A percentile compares a stretch with the other conserved stretches of the same genome.
Conservation (phyloP, 2,797 vertebrate genomes). For the Podargus strigoides region DNA sequence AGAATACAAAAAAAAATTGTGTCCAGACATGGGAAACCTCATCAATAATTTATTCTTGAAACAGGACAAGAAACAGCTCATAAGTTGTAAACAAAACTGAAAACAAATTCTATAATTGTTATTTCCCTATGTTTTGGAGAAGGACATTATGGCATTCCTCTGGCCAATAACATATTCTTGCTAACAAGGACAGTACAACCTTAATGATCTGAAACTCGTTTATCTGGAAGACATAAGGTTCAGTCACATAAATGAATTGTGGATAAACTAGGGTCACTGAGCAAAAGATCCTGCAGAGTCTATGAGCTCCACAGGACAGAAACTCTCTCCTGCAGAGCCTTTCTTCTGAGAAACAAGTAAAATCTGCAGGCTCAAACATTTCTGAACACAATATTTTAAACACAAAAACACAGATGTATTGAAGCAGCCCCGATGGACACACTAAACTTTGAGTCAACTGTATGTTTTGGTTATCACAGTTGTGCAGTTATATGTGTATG, state of each 20-base stretch:
- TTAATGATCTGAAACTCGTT: conserved; percentile 35
- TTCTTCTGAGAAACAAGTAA: conserved; percentile 56
- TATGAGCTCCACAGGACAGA: conserved; percentile 27
- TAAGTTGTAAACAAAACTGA: not conserved
- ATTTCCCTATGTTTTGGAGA: not conserved
- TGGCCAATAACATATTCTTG: not conserved
- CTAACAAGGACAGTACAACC: conserved; percentile 32
- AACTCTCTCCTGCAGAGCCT: conserved; percentile 44
- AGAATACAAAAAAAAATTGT: not conserved
- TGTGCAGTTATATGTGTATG: not conserved
- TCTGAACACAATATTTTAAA: conserved; percentile 25
- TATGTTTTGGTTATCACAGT: not conserved
- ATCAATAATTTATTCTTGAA: not conserved
- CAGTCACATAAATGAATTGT: conserved; percentile 45
- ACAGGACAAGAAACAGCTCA: not conserved
- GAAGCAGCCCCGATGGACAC: not conserved
- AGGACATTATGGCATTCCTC: not conserved
- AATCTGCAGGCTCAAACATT: conserved; percentile 23
- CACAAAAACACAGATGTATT: not conserved
- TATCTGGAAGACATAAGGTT: conserved; percentile 14
- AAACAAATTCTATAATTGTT: not conserved
- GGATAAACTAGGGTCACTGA: conserved; percentile 41
- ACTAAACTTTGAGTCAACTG: not conserved
- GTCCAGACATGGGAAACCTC: not conserved
- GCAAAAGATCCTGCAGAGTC: conserved; percentile 42